These are phyloP conservation scores for Microhierax caerulescens DNA, from an alignment of 2,797 vertebrate species.

Conservation along the genomic window DNA sequence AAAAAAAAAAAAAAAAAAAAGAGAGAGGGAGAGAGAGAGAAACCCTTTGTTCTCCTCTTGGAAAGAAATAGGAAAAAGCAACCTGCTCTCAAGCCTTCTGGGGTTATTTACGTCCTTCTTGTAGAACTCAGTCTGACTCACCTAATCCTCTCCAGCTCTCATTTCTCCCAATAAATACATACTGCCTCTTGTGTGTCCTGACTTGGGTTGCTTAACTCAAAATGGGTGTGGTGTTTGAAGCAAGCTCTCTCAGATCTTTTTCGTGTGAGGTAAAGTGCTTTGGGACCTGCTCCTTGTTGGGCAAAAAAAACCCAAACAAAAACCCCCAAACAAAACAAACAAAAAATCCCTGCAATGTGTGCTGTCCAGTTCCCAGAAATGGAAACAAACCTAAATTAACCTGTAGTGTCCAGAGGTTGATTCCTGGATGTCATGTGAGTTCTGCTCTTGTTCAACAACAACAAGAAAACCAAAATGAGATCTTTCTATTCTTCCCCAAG, in stretches of 20 bases:
- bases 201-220: background rate
- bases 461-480: background rate
- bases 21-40: no score
- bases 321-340: no score
- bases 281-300: background rate
- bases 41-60: background rate
- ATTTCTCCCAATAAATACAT: constrained; percentile 2
- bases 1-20: no score
- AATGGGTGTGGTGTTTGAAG: background rate
- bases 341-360: background rate
- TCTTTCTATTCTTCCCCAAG: background rate
- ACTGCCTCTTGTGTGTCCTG: background rate
- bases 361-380: background rate
- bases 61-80: background rate
- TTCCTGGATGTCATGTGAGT: background rate
- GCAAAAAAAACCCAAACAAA: background rate
- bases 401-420: background rate
- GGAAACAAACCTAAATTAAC: background rate
- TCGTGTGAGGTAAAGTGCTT: background rate
- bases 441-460: background rate
- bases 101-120: background rate
- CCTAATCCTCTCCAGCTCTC: background rate
- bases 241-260: background rate
- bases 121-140: background rate
- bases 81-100: background rate